Evolutionary conservation across 2,113 vertebrate genomes (phyloP), one percentile per base, ranked within the genome.

Genomic region (Phyllostomus hastatus): DNA sequence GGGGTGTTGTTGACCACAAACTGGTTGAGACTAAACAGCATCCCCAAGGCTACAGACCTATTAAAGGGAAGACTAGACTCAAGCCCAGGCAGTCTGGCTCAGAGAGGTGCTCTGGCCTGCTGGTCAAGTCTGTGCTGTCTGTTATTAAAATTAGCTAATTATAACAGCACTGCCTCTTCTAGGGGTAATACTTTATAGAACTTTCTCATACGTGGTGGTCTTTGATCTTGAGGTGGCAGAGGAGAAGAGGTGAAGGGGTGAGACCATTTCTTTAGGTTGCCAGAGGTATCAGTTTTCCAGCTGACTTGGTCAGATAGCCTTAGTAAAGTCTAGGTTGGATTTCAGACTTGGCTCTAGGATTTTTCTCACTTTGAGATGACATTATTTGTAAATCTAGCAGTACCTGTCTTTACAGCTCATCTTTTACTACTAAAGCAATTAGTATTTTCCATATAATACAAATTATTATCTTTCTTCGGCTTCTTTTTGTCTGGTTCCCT

Each of bases 131-230:
- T 87, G 28, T 85, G 59, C 17, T 92, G 59, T 86, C 91, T 97
- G n/a, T 96, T 92, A 96, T 81, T 97, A 95, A 90, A 91, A 87
- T 91, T 67, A 81, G 69, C 64, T 94, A 92, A 90, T 95, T 95
- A 89, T 81, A 66, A 48, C 72, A 87, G 20, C 41, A 48, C 9
- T 86, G 3, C 52, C 17, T 80, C n/a, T 72, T 70, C 54, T 75
- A 11, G 10, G 46, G 15, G 10, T 38, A 33, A 10, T 81, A 15
- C 16, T 86, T 86, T 88, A 72, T 61, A 83, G 82, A 88, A 57
- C 38, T 89, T 91, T 76, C 83, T 85, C 94, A 83, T 86, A 48
- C 38, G 6, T 17, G 50, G 14, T n/a, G 38, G 15, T 69, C 95
- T 96, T 97, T 96, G 90, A 97, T 97, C 90, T 81, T 70, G 52